Conservation (phyloP, 2,888 invertebrate genomes). For the Brenthis daphne region DNA sequence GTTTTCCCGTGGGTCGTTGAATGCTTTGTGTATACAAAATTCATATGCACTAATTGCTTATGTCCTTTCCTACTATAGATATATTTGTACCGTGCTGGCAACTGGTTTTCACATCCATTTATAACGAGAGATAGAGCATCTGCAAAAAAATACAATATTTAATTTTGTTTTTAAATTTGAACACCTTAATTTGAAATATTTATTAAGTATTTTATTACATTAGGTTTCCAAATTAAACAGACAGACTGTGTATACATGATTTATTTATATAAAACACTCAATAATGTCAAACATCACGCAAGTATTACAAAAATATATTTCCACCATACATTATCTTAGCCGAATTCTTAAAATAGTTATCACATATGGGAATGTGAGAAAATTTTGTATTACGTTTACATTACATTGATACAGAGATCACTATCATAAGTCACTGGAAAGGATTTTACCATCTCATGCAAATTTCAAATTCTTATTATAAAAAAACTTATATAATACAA, state of each 20-base stretch:
- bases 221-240: conserved; percentile 17
- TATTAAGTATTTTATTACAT: neutral
- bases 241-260: conserved; percentile 28
- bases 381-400: conserved; percentile 20
- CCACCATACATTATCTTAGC: conserved; percentile 22
- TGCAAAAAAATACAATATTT: conserved; percentile 50
- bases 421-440: conserved; percentile 30
- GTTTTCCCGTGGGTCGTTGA: conserved; percentile 79
- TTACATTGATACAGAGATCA: conserved; percentile 39
- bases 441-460: conserved; percentile 25
- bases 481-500: conserved; percentile 45
- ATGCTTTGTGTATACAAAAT: conserved; percentile 80
- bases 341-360: conserved; percentile 26
- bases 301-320: conserved; percentile 42
- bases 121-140: conserved; percentile 75
- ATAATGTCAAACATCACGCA: conserved; percentile 43
- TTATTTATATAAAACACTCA: conserved; percentile 39
- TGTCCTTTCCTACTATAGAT: conserved; percentile 80
- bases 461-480: conserved; percentile 15
- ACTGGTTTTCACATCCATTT: conserved; percentile 66
- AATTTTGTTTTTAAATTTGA: neutral
- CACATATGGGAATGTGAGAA: conserved; percentile 37
- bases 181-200: neutral
- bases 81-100: conserved; percentile 74
- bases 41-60: conserved; percentile 79